Base-by-base conservation (phyloP, 1,140 invertebrate species). In the Drosophila persimilis region DNA sequence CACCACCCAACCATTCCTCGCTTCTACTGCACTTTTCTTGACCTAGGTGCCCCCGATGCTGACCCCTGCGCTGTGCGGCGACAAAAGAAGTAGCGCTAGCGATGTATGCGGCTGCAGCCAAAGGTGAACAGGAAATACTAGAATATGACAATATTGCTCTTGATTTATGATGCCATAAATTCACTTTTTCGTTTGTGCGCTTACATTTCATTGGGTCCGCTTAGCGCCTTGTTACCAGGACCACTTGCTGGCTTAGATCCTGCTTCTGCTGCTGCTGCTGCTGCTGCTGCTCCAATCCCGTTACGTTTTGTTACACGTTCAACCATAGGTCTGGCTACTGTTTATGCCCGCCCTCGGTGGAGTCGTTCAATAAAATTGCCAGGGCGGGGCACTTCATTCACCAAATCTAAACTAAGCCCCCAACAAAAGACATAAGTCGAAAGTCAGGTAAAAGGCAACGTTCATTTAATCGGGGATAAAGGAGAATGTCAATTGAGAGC, bases 121-220 rank as follows among this genome's bases (percentile, higher is more conserved):
- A 59, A 70, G 73, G 73, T 57, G 47, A 31, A 55, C 56, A 53
- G 65, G 29, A 80, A 62, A 74, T 65, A 20, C 46, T 64, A 61
- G 71, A 77, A 84, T 84, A 77, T 77, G 80, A 83, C 79, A 83
- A 83, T 83, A 83, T 84, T 76, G 80, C 58, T 75, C 64, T 78
- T 84, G 80, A 83, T 84, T 84, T 84, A 83, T 66, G 74, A 63
- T 55, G 80, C 74, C 57, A 81, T 83, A 81, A 81, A 83, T 83
- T 74, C 51, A 74, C 26, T 79, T 77, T 72, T 80, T 76, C 76
- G 74, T 72, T 73, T 69, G 62, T 35, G 31, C 65, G 60, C 73
- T 66, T 55, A 60, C 73, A 73, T 66, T 72, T 69, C 65, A 43
- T 41, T 60, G 63, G 55, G 26, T 60, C 22, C 45, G 56, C 43